Conservation (phyloP, 2,797 vertebrate species). For the Tiaroga cobitis region DNA sequence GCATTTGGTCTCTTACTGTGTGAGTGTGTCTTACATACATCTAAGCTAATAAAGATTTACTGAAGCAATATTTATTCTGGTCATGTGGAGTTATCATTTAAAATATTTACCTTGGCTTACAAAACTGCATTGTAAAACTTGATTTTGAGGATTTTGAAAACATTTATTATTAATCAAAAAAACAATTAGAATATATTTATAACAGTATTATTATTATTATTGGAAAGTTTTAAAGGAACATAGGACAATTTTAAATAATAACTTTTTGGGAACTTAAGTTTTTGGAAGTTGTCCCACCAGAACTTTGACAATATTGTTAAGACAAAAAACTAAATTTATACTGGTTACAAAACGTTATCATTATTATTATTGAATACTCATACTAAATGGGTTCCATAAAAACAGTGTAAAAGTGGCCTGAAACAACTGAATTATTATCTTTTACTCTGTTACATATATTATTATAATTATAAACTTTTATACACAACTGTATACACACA, state of each 20-base stretch:
- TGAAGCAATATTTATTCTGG: slow-evolving; percentile 42
- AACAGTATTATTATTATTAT: background rate
- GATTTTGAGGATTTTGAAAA: background rate
- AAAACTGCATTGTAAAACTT: background rate
- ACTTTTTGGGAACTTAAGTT: background rate
- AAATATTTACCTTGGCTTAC: background rate
- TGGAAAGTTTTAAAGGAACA: background rate
- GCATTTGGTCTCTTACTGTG: background rate
- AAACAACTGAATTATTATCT: too few species aligned
- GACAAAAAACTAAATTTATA: too few species aligned
- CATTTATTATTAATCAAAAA: background rate
- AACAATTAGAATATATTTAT: background rate
- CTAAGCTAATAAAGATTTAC: slow-evolving; percentile 61
- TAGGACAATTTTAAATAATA: background rate
- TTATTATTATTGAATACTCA: too few species aligned
- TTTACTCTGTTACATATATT: too few species aligned
- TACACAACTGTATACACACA: background rate
- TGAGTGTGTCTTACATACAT: slow-evolving; percentile 51
- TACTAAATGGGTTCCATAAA: too few species aligned
- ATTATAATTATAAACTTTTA: background rate
- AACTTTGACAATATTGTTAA: too few species aligned
- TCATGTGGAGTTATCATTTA: background rate
- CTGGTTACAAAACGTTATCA: too few species aligned
- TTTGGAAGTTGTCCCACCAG: background rate
- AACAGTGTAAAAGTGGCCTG: too few species aligned